Base-by-base conservation (phyloP, 1,140 invertebrate species). In the Tetramorium alpestre region DNA sequence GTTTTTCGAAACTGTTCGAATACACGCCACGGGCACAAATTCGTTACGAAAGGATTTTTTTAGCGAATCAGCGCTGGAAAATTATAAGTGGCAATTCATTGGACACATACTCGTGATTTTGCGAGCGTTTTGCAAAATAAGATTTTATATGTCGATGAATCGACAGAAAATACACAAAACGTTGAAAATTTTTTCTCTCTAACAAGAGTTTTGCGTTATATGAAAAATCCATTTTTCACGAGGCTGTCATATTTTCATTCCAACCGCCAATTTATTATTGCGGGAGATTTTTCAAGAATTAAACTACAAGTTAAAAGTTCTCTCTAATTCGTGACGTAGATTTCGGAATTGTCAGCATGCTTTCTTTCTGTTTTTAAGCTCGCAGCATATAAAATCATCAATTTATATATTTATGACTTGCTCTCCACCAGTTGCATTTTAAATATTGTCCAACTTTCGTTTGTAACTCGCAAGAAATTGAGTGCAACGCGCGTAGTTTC, bases 11-110 rank as follows among this genome's bases (percentile, higher is more conserved):
- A 38, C 18, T 47, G 28, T 56, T 56, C 16, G 47, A 41, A 58
- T 82, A 47, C 25, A 3, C 38, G 70, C 69, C 51, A 54, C 54
- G 54, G 69, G 41, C 38, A 7, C 56, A 47, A 73, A 60, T 62
- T 75, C 8, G 80, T 84, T 75, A 51, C 41, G 69, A 49, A 47
- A 58, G 41, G 44, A 25, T 49, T 73, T 84, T 67, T 69, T 56
- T 38, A 44, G 22, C 44, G 54, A 75, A 84, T 84, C 69, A 47
- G 13, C 69, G 41, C 13, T 54, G 33, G 80, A 84, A 75, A 84
- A 84, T 84, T 84, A 84, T 69, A 73, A 47, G 80, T 60, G 80
- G 69, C 41, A 84, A 60, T 60, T 75, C 25, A 41, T 22, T 44
- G 60, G 38, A 60, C 18, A 49, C 25, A 4, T 47, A 25, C 67